Base-by-base conservation (phyloP, 1,140 invertebrate species). In the Zaprionus camerounensis region DNA sequence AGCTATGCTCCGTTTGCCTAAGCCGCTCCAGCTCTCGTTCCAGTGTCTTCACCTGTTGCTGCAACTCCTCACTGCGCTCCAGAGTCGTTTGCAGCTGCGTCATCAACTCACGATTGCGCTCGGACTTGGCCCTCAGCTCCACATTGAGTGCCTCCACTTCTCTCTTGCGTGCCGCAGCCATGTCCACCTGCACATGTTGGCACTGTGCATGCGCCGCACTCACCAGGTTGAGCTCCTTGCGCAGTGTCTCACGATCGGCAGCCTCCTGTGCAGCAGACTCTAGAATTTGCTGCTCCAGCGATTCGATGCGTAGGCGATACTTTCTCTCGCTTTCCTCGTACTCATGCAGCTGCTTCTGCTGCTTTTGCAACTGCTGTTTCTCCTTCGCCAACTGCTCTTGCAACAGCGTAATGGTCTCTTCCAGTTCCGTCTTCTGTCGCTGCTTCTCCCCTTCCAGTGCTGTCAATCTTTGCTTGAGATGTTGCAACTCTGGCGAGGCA, bases 1-100 rank as follows among this genome's bases (percentile, higher is more conserved):
- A 90, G 70, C 86, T 78, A 3, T 91, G 71, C 6, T 92, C 91
- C 17, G 76, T 81, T 17, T 81, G 80, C 61, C 74, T 81, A 1
- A 92, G 31, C 5, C 85, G 78, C 49, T 92, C 91, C 36, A 92
- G 38, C 15, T 92, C 91, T 5, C 76, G 46, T 17, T 92, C 91
- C 0, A 93, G 34, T 0, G 56, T 61, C 0, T 72, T 46, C 12
- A 92, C 70, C 67, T 87, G 79, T 0, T 65, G 56, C n/a, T 92
- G 74, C 15, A 91, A 49, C 22, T 82, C 66, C 0, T 55, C 69
- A 17, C 53, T 72, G 6, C 82, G 80, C 2, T 82, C 75, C 5
- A 82, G 71, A 0, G 79, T 73, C 22, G 66, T 38, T 11, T 77
- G 68, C 13, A 92, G 31, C 41, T 83, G 80, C 2, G 65, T 71